Evolutionary conservation across 2,113 vertebrate species (phyloP).

Genomic region (Solenodon paradoxus): DNA sequence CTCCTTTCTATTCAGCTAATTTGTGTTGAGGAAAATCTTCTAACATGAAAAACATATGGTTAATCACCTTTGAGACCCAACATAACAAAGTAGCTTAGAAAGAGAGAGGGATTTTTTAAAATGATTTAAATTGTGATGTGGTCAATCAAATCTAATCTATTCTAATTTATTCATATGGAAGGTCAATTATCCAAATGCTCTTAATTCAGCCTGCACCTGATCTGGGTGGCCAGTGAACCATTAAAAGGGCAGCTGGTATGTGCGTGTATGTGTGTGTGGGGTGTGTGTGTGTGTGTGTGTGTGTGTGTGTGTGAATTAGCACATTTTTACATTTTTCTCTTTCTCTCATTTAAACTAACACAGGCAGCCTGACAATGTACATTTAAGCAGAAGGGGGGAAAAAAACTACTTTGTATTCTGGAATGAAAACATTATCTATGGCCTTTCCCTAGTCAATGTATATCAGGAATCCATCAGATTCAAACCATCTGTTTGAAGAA

Average conservation of each 20-base stretch:
- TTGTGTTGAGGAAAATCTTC: slow-evolving; percentile 76
- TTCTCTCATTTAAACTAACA: slow-evolving; percentile 59
- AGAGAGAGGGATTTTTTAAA: slow-evolving; percentile 80
- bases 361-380: slow-evolving; percentile 40
- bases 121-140: slow-evolving; percentile 83
- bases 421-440: slow-evolving; percentile 46
- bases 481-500: slow-evolving; percentile 61
- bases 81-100: slow-evolving; percentile 78
- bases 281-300: slow-evolving; percentile 45
- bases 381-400: slow-evolving; percentile 28
- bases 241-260: slow-evolving; percentile 82
- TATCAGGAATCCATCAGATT: slow-evolving; percentile 55
- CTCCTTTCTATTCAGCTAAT: slow-evolving; percentile 68
- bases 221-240: slow-evolving; percentile 85
- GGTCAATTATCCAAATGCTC: slow-evolving; percentile 89
- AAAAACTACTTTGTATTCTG: neutral
- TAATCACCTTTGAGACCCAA: slow-evolving; percentile 82
- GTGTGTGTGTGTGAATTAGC: slow-evolving; percentile 77
- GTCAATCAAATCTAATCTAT: slow-evolving; percentile 89
- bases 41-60: slow-evolving; percentile 77
- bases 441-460: slow-evolving; percentile 12
- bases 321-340: slow-evolving; percentile 71
- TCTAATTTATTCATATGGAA: slow-evolving; percentile 88
- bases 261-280: too few species aligned
- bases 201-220: slow-evolving; percentile 84